A percentile compares a stretch with the other conserved stretches of the same genome.
Conservation (phyloP, 2,797 vertebrate species). For the Hippopotamyrus pictus region DNA sequence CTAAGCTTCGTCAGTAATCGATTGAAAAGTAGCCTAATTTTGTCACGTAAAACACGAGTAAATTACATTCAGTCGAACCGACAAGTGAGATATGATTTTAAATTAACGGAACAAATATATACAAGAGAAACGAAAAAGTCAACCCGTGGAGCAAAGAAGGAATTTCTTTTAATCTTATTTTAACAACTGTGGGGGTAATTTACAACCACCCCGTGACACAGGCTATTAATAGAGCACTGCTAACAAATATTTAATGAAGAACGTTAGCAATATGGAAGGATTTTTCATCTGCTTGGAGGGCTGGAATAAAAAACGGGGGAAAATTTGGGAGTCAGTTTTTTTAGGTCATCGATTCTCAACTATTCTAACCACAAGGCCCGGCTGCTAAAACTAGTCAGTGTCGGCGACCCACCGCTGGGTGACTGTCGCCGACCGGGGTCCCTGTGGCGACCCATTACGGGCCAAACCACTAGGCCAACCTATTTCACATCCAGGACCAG, state of each 20-base stretch:
- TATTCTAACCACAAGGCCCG: neutral
- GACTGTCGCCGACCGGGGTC: neutral
- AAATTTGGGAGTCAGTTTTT: neutral
- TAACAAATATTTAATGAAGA: constrained; percentile 77
- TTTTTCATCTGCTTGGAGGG: neutral
- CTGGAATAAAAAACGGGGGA: neutral
- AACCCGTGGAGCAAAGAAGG: constrained; percentile 32
- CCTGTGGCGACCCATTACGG: neutral
- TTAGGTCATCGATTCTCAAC: neutral
- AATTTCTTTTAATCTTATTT: constrained; percentile 53
- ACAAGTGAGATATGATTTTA: neutral
- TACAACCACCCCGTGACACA: constrained; percentile 65
- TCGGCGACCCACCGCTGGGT: neutral
- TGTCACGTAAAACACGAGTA: neutral
- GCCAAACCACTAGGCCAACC: neutral
- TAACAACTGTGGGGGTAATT: constrained; percentile 61
- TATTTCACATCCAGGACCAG: neutral
- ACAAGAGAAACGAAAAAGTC: neutral
- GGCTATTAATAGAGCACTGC: constrained; percentile 69
- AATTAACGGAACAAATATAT: constrained; percentile 10
- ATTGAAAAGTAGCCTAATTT: neutral
- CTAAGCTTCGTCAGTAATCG: neutral
- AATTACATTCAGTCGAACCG: neutral
- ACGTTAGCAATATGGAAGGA: constrained; percentile 49
- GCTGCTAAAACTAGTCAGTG: neutral